These are phyloP conservation scores for Amphipyra tragopoginis DNA, from an alignment of 2,888 invertebrate species.

Conservation along the genomic window DNA sequence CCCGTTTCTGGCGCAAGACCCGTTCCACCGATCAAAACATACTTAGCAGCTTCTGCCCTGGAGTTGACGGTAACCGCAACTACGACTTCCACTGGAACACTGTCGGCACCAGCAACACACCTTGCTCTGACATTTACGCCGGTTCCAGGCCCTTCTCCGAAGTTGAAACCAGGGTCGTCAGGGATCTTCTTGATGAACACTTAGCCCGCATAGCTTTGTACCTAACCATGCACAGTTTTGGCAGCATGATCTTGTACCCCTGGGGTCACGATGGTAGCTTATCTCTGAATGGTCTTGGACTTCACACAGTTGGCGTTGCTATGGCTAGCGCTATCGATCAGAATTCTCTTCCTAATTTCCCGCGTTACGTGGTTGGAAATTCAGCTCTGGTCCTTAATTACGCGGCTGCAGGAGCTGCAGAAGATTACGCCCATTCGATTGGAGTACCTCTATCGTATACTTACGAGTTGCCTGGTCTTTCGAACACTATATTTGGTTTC, in stretches of 20 bases:
- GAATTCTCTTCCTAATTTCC: constrained; percentile 72
- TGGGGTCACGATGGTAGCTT: constrained; percentile 91
- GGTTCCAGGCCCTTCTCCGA: constrained; percentile 92
- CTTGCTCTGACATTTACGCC: constrained; percentile 91
- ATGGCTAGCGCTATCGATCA: constrained; percentile 80
- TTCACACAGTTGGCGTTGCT: constrained; percentile 80
- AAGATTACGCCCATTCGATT: constrained; percentile 91
- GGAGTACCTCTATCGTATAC: constrained; percentile 91
- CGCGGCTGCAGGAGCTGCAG: constrained; percentile 91
- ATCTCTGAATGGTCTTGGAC: constrained; percentile 83
- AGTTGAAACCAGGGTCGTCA: constrained; percentile 90
- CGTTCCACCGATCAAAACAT: constrained; percentile 83
- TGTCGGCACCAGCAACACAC: constrained; percentile 86
- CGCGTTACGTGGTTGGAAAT: constrained; percentile 89
- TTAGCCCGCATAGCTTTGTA: constrained; percentile 90
- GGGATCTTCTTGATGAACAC: constrained; percentile 88
- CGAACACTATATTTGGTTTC: constrained; percentile 84
- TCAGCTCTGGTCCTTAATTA: constrained; percentile 87
- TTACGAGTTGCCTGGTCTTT: constrained; percentile 91
- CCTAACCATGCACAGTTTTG: constrained; percentile 93
- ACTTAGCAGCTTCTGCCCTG: constrained; percentile 86
- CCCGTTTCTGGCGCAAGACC: constrained; percentile 92
- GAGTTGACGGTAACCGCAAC: constrained; percentile 94
- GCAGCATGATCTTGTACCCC: constrained; percentile 92
- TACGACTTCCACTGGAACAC: constrained; percentile 93